Base-by-base conservation (phyloP, 2,888 invertebrate genomes). In the Andrena bucephala region DNA sequence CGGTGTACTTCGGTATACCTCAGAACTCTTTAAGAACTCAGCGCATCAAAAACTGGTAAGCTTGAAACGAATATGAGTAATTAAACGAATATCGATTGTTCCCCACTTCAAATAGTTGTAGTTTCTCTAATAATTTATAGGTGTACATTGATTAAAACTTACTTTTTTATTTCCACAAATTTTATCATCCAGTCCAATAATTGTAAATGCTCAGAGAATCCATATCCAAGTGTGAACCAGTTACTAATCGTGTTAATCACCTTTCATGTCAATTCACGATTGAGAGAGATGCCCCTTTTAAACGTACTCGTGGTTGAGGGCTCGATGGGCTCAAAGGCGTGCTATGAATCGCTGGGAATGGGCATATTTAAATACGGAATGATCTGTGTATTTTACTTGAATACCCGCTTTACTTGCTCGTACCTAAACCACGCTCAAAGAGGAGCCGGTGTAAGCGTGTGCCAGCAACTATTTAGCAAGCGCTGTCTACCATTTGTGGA, bases 401-500 rank as follows among this genome's bases (percentile, higher is more conserved):
- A 48, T 63, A 31, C 24, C 24, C 73, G 27, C 24, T 50, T 63
- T 50, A 52, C 54, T 54, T 57, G 42, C 20, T 24, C 5, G 7
- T 27, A 0, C 33, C 42, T 31, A 63, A 66, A 80, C 13, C 60
- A 50, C 50, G 33, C 36, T 69, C 71, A 80, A 80, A 82, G 71
- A 57, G 27, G 63, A 52, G 27, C 24, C 29, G 27, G 27, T 27
- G 36, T 42, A 67, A 66, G 42, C 31, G 29, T 3, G 42, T 57
- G 48, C 24, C 7, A 33, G 42, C 54, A 65, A 63, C 66, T 81
- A 65, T 85, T 84, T 81, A 76, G 66, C 54, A 69, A 78, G 60
- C 57, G 27, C 13, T 57, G 36, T 7, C 79, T 48, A 52, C 57
- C 72, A 77, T 81, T 73, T 84, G 84, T 62, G 78, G 81, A 81